A percentile compares a stretch with the other conserved stretches of the same genome.
Conservation (phyloP, 2,113 vertebrate genomes). For the Geococcyx californianus region DNA sequence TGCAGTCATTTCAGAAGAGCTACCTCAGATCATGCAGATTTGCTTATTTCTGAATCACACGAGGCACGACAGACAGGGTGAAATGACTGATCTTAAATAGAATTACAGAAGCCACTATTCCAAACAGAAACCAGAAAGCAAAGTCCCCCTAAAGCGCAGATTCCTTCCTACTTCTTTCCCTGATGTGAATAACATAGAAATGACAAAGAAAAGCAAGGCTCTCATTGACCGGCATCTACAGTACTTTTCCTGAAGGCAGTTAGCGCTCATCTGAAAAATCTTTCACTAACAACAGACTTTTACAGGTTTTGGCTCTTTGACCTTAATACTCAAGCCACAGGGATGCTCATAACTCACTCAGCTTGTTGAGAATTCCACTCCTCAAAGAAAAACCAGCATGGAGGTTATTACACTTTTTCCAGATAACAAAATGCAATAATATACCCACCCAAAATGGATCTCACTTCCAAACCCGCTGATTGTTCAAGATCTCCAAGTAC, state of each 20-base stretch:
- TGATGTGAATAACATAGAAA: neutral
- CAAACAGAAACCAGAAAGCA: neutral
- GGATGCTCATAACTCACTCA: neutral
- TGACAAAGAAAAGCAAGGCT: neutral
- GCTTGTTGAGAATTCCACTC: neutral
- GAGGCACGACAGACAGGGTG: neutral
- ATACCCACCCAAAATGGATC: neutral
- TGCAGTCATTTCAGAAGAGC: neutral
- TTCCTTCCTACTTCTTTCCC: neutral
- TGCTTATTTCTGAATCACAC: neutral
- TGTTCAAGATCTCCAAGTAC: neutral
- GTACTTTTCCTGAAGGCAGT: neutral
- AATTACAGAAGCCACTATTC: neutral
- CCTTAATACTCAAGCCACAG: neutral
- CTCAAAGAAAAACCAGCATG: neutral
- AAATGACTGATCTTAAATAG: neutral
- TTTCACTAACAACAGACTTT: neutral
- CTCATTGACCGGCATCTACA: neutral
- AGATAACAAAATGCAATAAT: neutral
- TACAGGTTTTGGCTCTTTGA: neutral
- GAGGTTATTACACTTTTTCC: neutral
- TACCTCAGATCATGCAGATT: accelerated
- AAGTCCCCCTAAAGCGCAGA: neutral
- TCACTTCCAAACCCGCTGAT: neutral
- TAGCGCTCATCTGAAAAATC: neutral